Percentiles rank a stretch among this genome's conserved stretches.
phyloP scores from a whole-genome alignment of 1,140 invertebrate genomes.

The Calephelis virginiensis region DNA sequence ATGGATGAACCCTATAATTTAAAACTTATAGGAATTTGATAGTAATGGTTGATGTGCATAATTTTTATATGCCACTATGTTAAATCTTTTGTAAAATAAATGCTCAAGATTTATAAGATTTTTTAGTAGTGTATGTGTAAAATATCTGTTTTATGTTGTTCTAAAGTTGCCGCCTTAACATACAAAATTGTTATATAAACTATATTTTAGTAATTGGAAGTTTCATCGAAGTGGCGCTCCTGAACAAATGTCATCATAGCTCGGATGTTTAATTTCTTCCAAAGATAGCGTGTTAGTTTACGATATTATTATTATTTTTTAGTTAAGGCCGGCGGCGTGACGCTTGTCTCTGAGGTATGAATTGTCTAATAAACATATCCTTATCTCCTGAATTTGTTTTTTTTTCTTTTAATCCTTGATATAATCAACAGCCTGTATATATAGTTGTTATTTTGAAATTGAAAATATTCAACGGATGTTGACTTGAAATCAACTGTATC shows the following conservation, averaged over 20 bases:
- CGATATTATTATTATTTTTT: conserved; percentile 48
- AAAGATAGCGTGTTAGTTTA: conserved; percentile 73
- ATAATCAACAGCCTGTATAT: no score
- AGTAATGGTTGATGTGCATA: no score
- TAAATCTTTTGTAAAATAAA: neutral
- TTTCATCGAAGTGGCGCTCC: conserved; percentile 41
- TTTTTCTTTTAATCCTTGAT: conserved; percentile 27
- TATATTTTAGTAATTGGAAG: conserved; percentile 64
- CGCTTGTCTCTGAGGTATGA: conserved; percentile 50
- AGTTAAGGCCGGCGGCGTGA: conserved; percentile 16
- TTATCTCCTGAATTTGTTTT: conserved; percentile 49
- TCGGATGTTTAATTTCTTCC: conserved; percentile 69
- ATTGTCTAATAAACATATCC: conserved; percentile 72
- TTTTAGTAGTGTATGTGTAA: neutral
- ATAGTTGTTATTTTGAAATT: no score
- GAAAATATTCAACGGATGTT: no score
- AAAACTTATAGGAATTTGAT: no score
- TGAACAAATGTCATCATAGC: conserved; percentile 53
- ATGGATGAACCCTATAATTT: no score
- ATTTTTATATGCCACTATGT: no score
- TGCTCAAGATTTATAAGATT: neutral
- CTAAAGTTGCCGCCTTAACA: conserved; percentile 43
- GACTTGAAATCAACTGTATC: no score
- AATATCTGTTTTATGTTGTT: neutral
- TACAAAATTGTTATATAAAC: conserved; percentile 52